A percentile compares a stretch with the other conserved stretches of the same genome.
phyloP scores from a whole-genome alignment of 2,888 invertebrate genomes.

The Andrena hattorfiana region DNA sequence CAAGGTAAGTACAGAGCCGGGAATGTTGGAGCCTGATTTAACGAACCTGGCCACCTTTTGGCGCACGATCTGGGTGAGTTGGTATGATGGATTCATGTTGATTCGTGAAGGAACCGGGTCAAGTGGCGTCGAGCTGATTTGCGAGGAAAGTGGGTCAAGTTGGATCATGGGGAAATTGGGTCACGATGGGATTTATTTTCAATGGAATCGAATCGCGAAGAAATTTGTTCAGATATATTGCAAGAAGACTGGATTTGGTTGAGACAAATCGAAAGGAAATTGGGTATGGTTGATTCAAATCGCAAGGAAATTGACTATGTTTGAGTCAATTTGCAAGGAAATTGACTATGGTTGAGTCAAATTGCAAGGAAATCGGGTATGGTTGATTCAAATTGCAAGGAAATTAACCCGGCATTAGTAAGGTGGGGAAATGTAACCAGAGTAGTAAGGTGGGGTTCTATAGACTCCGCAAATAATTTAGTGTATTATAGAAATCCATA shows the following conservation, averaged over 20 bases:
- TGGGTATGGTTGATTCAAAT: not conserved
- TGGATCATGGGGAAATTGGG: not conserved
- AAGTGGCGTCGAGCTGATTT: not conserved
- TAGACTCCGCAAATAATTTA: too few species aligned
- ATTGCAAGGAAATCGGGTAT: not conserved
- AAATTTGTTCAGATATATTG: not conserved
- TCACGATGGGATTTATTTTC: not conserved
- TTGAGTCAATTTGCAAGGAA: not conserved
- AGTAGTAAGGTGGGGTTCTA: too few species aligned
- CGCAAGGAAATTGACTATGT: not conserved
- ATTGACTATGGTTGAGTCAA: not conserved
- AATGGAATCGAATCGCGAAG: not conserved
- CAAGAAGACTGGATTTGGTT: not conserved
- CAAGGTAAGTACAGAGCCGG: slow-evolving; percentile 2
- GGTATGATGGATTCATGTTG: not conserved
- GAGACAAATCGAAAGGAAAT: not conserved
- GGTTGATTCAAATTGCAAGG: not conserved
- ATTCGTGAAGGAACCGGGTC: not conserved
- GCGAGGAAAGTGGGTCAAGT: not conserved
- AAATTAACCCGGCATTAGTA: not conserved
- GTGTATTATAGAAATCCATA: too few species aligned
- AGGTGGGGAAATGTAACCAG: too few species aligned
- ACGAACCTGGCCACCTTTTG: not conserved
- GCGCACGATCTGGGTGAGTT: not conserved
- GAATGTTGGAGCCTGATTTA: not conserved